A percentile compares a stretch with the other conserved stretches of the same genome.
Conservation (phyloP, 2,113 vertebrate species). For the Arenaria interpres region DNA sequence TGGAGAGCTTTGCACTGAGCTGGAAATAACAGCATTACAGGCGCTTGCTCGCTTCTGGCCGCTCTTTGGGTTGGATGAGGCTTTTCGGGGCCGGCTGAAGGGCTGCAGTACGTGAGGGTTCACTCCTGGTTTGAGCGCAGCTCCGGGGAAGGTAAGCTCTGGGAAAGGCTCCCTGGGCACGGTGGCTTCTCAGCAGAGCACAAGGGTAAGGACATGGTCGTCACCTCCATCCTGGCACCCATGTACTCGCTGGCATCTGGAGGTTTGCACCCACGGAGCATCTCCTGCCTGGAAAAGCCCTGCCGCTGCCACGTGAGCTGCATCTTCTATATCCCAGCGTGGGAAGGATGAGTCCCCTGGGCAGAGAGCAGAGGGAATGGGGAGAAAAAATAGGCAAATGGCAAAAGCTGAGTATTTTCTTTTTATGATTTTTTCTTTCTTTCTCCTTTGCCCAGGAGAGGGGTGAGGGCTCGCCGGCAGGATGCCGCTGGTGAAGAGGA, state of each 20-base stretch:
- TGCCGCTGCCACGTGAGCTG: fast-evolving
- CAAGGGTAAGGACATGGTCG: neutral
- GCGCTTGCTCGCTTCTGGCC: neutral
- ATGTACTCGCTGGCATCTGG: fast-evolving
- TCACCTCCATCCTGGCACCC: neutral
- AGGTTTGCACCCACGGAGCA: neutral
- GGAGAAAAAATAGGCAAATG: neutral
- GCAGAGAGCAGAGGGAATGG: neutral
- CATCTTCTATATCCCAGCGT: fast-evolving
- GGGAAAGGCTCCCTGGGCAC: neutral
- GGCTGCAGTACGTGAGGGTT: neutral
- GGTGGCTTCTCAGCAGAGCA: neutral
- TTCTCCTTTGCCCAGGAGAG: neutral
- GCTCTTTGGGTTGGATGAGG: neutral
- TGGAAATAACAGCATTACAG: slow-evolving; percentile 46
- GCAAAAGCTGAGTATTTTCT: fast-evolving
- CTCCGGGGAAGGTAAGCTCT: neutral
- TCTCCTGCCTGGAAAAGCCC: neutral
- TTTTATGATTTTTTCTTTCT: no score
- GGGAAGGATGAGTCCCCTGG: neutral
- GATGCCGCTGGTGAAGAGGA: slow-evolving; percentile 92
- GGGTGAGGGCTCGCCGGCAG: neutral
- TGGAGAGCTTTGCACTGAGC: neutral
- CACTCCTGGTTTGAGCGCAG: neutral
- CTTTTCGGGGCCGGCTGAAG: neutral